A percentile compares a stretch with the other conserved stretches of the same genome.
Conservation (phyloP, 1,140 invertebrate genomes). For the Trichonephila inaurata region DNA sequence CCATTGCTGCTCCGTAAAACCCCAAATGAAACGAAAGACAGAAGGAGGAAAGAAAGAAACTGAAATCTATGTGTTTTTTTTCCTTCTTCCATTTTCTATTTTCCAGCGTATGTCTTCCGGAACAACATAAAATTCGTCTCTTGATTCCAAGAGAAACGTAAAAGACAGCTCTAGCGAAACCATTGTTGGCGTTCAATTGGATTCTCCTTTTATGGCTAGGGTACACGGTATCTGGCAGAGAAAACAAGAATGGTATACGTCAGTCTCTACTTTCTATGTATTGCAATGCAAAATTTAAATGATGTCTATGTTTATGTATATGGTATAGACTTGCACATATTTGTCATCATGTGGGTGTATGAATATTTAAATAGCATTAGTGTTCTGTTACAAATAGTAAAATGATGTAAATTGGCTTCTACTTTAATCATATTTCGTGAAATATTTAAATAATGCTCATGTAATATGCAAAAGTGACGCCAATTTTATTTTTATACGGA, state of each 20-base stretch:
- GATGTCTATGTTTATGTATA: background rate
- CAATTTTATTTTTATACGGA: too few relatives aligned
- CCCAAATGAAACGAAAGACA: conserved; percentile 44
- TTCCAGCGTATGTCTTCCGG: conserved; percentile 29
- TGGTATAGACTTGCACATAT: background rate
- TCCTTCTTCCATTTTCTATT: conserved; percentile 35
- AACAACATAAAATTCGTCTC: conserved; percentile 52
- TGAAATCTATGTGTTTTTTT: conserved; percentile 35
- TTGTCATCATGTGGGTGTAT: background rate
- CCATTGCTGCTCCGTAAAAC: conserved; percentile 2
- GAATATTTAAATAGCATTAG: background rate
- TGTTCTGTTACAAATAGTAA: too few relatives aligned
- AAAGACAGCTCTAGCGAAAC: conserved; percentile 6
- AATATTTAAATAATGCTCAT: too few relatives aligned
- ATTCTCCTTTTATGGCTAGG: conserved; percentile 41
- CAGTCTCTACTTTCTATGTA: too few relatives aligned
- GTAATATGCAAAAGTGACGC: too few relatives aligned
- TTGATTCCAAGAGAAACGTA: conserved; percentile 28
- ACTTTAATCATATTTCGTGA: too few relatives aligned
- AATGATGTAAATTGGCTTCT: too few relatives aligned
- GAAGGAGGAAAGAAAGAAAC: background rate
- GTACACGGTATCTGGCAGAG: background rate
- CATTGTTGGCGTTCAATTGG: conserved; percentile 62
- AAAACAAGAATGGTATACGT: background rate
- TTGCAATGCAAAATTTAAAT: too few relatives aligned